Base-by-base conservation (phyloP, 2,888 invertebrate genomes). In the Atherix ibis region DNA sequence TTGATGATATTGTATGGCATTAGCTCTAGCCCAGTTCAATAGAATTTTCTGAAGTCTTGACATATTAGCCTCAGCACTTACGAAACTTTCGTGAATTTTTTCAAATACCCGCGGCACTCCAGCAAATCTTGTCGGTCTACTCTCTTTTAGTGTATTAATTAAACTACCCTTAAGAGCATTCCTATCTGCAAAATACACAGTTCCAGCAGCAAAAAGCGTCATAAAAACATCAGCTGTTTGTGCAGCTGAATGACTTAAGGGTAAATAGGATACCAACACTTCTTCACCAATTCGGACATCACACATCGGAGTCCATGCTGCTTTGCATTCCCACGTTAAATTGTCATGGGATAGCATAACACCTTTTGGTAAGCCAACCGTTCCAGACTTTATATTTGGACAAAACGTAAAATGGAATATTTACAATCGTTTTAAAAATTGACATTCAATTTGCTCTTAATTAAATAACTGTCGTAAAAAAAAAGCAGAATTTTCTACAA, bases 281-380 rank as follows among this genome's bases (percentile, higher is more conserved):
- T 83, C 81, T 1, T 63, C 51, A 0, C 66, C 68, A 2, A 65
- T 61, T 37, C 57, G 54, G 24, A 76, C 44, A 28, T 69, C 61
- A 5, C 51, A 41, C 18, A 71, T 53, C n/a, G 66, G 54, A 24
- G 66, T 61, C 2, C 60, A 49, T 19, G 76, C 61, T 0, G 63
- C 48, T 39, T 62, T 58, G 1, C 76, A 67, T 47, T 76, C 70
- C 64, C 71, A 77, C 2, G 77, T 68, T 12, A 91, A 54, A 56
- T 80, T 87, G 62, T 92, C 92, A 54, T 92, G 92, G 32, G 76
- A 79, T 41, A 92, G 54, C 92, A 92, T 92, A 15, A 85, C 91
- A 3, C 81, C 91, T 58, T 92, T 92, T 6, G 91, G 88, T 44
- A 76, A 70, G 10, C 87, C 87, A 35, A 83, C 75, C 1, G 88